A percentile compares a stretch with the other conserved stretches of the same genome.
Evolutionary conservation across 2,113 vertebrate genomes (phyloP).

Genomic region (Caranx melampygus): DNA sequence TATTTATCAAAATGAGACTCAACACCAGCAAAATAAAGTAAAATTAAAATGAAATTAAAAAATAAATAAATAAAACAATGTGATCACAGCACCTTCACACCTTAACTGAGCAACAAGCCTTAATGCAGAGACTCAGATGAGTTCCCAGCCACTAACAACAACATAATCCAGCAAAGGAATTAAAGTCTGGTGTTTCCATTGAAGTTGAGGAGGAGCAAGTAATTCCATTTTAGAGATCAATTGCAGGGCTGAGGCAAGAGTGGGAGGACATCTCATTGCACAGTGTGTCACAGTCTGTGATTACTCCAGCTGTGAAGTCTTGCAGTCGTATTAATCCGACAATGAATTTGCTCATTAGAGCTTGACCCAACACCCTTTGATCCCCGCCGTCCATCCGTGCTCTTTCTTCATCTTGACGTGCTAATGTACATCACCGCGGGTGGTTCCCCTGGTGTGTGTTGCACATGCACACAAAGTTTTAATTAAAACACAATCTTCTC

Average conservation of each 20-base stretch:
- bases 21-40: neutral
- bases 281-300: constrained; percentile 41
- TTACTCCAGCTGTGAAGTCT: constrained; percentile 51
- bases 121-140: neutral
- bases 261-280: constrained; percentile 58
- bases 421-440: constrained; percentile 11
- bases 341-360: constrained; percentile 55
- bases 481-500: constrained; percentile 41
- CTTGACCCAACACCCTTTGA: constrained; percentile 47
- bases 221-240: constrained; percentile 44
- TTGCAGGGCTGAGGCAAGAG: constrained; percentile 4
- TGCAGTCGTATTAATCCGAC: constrained; percentile 36
- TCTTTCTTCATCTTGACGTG: neutral
- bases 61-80: no score
- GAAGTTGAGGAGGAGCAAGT: constrained; percentile 20
- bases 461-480: neutral
- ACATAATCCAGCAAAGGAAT: neutral
- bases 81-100: neutral
- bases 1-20: neutral
- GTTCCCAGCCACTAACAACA: neutral
- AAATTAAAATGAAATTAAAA: neutral
- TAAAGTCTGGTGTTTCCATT: constrained; percentile 8
- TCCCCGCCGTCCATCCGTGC: constrained; percentile 18
- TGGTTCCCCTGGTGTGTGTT: neutral
- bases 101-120: neutral